Evolutionary conservation across 2,797 vertebrate genomes (phyloP).

Genomic region (Lepilemur septentrionalis): DNA sequence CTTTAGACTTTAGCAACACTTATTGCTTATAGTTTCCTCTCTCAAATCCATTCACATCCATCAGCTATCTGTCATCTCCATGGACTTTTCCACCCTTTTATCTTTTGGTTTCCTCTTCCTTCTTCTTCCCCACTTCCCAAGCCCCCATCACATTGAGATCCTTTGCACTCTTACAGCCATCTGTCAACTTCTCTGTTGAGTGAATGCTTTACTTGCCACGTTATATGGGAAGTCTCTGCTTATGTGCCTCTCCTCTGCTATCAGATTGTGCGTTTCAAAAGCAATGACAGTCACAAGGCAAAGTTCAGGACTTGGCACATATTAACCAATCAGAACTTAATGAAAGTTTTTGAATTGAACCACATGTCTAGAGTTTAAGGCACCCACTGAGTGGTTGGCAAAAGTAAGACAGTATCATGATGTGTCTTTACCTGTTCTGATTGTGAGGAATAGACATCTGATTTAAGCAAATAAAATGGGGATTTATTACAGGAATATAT

Average conservation of each 20-base stretch:
- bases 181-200: neutral
- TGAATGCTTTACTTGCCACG: neutral
- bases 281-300: neutral
- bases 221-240: neutral
- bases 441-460: neutral
- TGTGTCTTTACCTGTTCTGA: neutral
- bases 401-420: neutral
- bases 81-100: neutral
- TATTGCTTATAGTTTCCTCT: neutral
- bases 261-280: neutral
- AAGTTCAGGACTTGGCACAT: neutral
- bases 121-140: neutral
- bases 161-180: neutral
- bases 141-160: neutral
- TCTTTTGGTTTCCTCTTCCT: neutral
- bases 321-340: neutral
- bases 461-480: neutral
- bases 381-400: neutral
- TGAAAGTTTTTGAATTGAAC: neutral
- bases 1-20: neutral
- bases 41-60: neutral
- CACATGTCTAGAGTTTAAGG: neutral
- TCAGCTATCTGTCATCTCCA: neutral
- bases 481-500: neutral
- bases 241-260: neutral